Evolutionary conservation across 2,113 vertebrate species (phyloP), one percentile per base, ranked within the genome.

Genomic region (Lonchura striata): DNA sequence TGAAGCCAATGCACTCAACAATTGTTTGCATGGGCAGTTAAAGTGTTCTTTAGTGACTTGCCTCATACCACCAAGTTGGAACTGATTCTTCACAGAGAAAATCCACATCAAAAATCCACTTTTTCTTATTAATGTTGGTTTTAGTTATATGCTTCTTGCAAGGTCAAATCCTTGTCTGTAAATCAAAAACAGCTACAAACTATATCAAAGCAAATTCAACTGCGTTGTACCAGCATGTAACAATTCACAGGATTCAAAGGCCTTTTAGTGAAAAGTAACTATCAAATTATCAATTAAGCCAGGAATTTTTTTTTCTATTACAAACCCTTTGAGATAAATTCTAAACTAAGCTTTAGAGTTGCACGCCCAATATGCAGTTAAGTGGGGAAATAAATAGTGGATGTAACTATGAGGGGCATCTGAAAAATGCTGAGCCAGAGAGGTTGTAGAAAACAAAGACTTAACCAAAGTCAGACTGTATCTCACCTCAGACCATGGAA

Each of bases 81-180:
- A 59, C 25, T 37, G 44, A 46, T 59, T 46, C 22, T 71, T 10
- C 27, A 24, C 21, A 71, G 30, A 31, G 23, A 91, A 91, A 79
- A 56, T 65, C 9, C 8, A 30, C 0, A 0, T 47, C 6, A 31
- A 66, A 82, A 86, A 52, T 52, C 39, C 0, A 2, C 2, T 72
- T 21, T 52, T 37, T 15, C 18, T 69, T 64, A 37, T 52, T 33
- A 24, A 9, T n/a, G 15, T 18, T 63, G 47, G 1, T 33, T 78
- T 91, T 61, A 72, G 52, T 68, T 19, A 56, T 33, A 13, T 28
- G 33, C 2, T 17, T 42, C 20, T 86, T 63, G 24, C 6, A 86
- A 76, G 20, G 35, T n/a, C 20, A 72, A 27, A 54, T 5, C 27
- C 13, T 75, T 56, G 2, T 30, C 25, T 50, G 20, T 33, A 83